Conservation (phyloP, 2,113 vertebrate species). For the Nesogale talazaci region DNA sequence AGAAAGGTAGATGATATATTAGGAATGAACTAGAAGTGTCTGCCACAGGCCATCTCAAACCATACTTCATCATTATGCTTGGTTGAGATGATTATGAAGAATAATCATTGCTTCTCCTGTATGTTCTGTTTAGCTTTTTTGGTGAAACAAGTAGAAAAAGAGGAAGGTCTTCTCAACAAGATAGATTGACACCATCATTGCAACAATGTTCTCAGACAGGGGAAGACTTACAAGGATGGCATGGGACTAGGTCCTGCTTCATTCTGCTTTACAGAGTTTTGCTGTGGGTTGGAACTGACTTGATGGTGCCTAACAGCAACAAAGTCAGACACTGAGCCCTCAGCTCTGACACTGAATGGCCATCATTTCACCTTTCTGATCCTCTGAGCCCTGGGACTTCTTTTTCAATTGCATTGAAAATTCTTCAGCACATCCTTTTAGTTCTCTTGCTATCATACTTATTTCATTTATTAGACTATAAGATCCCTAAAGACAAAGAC, state of each 20-base stretch:
- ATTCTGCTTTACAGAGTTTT: neutral
- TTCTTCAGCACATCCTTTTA: neutral
- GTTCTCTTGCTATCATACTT: neutral
- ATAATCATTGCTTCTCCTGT: neutral
- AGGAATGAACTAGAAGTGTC: neutral
- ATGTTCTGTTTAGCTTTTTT: neutral
- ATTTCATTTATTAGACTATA: neutral
- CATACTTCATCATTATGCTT: neutral
- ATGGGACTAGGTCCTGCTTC: neutral
- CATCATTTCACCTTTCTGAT: neutral
- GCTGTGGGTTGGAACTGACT: neutral
- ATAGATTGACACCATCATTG: neutral
- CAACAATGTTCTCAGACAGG: neutral
- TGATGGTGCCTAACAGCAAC: no score
- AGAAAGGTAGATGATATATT: neutral
- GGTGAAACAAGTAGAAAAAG: neutral
- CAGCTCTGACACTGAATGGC: neutral
- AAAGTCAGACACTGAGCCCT: neutral
- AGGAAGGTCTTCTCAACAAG: neutral
- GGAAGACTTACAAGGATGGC: neutral
- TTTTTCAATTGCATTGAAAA: neutral
- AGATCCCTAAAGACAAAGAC: neutral
- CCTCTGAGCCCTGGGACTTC: neutral
- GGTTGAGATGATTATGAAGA: neutral
- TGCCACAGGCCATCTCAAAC: no score